Evolutionary conservation across 2,113 vertebrate species (phyloP).

Genomic region (Psilopsiagon aurifrons): DNA sequence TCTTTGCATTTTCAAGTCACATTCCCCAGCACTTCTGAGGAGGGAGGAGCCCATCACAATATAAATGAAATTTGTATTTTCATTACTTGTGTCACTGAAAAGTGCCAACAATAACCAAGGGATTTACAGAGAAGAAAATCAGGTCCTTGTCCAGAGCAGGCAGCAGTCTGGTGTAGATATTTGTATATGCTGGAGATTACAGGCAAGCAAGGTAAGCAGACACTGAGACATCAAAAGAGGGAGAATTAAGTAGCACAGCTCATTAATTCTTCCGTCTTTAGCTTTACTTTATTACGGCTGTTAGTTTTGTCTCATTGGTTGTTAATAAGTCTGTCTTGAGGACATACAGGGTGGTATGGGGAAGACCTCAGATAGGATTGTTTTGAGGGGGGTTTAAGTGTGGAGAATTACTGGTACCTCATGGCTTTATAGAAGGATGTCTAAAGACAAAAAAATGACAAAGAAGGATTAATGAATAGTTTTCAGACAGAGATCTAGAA

Average conservation of each 20-base stretch:
- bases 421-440: background rate
- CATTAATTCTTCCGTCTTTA: background rate
- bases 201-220: background rate
- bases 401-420: background rate
- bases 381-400: background rate
- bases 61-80: background rate
- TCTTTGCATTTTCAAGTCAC: background rate
- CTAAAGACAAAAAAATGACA: background rate
- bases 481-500: background rate
- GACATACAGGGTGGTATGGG: background rate
- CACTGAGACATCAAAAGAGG: background rate
- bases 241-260: background rate
- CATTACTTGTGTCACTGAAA: background rate
- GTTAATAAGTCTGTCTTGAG: background rate
- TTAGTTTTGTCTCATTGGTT: background rate
- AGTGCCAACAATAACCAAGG: background rate
- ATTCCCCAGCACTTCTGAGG: background rate
- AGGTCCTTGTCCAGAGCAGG: background rate
- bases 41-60: background rate
- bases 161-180: background rate
- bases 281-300: background rate
- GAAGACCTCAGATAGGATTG: background rate
- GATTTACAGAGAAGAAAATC: slow-evolving; percentile 1
- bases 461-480: background rate
- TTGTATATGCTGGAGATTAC: background rate